phyloP scores from a whole-genome alignment of 1,140 invertebrate genomes.

The Caenorhabditis latens region DNA sequence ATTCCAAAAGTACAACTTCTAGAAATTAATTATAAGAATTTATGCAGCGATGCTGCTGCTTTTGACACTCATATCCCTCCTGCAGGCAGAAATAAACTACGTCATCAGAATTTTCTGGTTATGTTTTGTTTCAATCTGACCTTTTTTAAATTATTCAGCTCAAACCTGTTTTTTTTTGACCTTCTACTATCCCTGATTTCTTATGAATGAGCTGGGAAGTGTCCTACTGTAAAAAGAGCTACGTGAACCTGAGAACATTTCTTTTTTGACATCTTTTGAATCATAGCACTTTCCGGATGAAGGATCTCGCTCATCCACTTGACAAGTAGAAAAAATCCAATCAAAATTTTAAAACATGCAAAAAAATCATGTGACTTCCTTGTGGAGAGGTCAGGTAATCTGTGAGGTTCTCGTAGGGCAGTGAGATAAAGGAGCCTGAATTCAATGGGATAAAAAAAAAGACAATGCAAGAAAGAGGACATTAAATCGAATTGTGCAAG shows the following conservation, averaged over 20 bases:
- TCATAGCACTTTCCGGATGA: neutral
- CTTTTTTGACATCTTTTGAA: neutral
- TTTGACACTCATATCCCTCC: neutral
- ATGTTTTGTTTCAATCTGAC: no score
- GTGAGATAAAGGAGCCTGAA: neutral
- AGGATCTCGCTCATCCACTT: neutral
- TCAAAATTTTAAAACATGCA: constrained; percentile 6
- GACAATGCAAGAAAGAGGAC: neutral
- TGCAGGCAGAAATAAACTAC: no score
- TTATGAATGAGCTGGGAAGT: no score
- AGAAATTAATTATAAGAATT: neutral
- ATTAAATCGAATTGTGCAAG: neutral
- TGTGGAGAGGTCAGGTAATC: neutral
- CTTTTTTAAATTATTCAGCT: no score
- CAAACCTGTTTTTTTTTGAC: no score
- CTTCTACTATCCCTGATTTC: no score
- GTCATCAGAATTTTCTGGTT: no score
- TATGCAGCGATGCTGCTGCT: neutral
- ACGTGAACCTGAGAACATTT: neutral
- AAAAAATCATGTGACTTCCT: constrained; percentile 4
- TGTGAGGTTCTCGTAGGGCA: neutral
- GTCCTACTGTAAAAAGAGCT: neutral
- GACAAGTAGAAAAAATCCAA: neutral
- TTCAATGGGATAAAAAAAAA: neutral
- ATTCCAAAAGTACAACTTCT: no score